Percentiles rank a stretch among this genome's conserved stretches.
Conservation (phyloP, 2,888 invertebrate species). For the Phorcus lineatus region DNA sequence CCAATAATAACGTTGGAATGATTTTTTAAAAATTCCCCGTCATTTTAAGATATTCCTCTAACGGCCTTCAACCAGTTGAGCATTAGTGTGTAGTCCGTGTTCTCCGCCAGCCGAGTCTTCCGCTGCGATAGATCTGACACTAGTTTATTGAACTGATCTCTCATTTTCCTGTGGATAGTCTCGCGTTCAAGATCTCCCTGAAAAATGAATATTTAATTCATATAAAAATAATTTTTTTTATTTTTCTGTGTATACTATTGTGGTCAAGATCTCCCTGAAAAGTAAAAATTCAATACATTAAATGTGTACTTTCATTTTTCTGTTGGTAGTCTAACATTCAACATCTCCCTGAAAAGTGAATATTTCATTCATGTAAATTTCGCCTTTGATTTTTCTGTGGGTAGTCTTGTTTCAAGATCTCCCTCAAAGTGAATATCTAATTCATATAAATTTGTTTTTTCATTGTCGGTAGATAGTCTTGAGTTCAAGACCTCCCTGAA, state of each 20-base stretch:
- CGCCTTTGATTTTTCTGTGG: conserved; percentile 45
- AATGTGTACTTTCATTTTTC: too few species aligned
- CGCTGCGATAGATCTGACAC: conserved; percentile 49
- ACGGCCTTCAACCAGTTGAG: conserved; percentile 62
- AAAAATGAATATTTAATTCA: conserved; percentile 16
- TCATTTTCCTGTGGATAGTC: conserved; percentile 49
- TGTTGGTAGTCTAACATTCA: too few species aligned
- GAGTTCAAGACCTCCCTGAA: too few species aligned
- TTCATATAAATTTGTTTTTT: too few species aligned
- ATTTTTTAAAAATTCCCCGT: too few species aligned
- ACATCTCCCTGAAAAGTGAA: too few species aligned
- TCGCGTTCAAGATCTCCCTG: conserved; percentile 63
- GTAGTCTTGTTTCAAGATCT: conserved; percentile 57
- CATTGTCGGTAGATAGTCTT: too few species aligned
- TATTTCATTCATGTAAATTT: background rate
- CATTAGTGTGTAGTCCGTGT: conserved; percentile 58
- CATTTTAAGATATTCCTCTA: conserved; percentile 43
- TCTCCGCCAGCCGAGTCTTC: conserved; percentile 58
- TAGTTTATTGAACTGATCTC: conserved; percentile 48
- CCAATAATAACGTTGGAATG: too few species aligned
- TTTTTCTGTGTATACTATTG: conserved; percentile 53
- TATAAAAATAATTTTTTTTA: conserved; percentile 27
- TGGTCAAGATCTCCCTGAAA: conserved; percentile 61
- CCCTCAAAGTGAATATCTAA: conserved; percentile 45
- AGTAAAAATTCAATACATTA: too few species aligned